Evolutionary conservation across 2,113 vertebrate genomes (phyloP).

Genomic region (Otocyon megalotis): DNA sequence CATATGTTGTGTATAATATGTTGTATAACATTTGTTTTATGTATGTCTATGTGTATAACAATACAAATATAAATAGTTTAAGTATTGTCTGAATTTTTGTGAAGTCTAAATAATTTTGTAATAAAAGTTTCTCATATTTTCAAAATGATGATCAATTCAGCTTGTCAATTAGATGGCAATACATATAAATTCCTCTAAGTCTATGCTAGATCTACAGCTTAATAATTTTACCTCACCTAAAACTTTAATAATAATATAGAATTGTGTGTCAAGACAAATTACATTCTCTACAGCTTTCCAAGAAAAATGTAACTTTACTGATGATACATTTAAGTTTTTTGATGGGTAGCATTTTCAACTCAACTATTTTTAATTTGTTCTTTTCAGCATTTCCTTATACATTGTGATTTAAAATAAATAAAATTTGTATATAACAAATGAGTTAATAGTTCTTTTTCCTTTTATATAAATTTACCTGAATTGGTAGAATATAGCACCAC

Average conservation of each 20-base stretch:
- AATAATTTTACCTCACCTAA: neutral
- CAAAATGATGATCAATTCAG: constrained; percentile 20
- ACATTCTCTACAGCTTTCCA: neutral
- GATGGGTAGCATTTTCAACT: constrained; percentile 41
- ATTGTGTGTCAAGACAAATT: neutral
- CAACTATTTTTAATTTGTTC: constrained; percentile 5
- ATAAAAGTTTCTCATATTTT: constrained; percentile 33
- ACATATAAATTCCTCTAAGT: neutral
- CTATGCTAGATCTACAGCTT: neutral
- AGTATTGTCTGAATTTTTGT: constrained; percentile 59
- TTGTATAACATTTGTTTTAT: neutral
- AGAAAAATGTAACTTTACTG: constrained; percentile 50
- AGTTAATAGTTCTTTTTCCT: neutral
- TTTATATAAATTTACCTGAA: neutral
- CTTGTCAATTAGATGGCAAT: neutral
- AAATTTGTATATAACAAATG: constrained; percentile 38
- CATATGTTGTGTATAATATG: neutral
- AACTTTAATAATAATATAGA: neutral
- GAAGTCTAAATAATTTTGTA: constrained; percentile 37
- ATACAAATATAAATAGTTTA: constrained; percentile 28
- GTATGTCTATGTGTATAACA: neutral
- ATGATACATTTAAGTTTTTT: constrained; percentile 1
- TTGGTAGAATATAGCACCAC: constrained; percentile 82
- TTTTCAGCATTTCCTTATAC: constrained; percentile 34
- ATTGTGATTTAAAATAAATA: constrained; percentile 23